Evolutionary conservation across 2,797 vertebrate genomes (phyloP), one percentile per base, ranked within the genome.

Genomic region (Coendou prehensilis): DNA sequence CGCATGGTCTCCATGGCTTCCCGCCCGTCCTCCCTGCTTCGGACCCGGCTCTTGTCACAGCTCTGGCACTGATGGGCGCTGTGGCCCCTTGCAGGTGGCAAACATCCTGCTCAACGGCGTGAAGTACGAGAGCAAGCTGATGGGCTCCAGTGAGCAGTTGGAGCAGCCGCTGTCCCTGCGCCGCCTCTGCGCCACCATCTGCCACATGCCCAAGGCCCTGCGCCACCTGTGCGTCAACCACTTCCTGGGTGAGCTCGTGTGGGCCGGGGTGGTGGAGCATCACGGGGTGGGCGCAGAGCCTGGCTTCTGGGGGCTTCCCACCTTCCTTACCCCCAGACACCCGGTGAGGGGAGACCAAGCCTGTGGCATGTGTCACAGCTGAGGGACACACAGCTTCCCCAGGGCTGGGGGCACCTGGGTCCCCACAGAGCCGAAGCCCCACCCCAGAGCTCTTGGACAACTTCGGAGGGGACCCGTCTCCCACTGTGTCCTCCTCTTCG

Each of bases 151-250:
- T 0, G 99, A 99, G 93, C 97, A 98, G 3, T 97, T 97, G 1
- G 99, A 99, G 87, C 99, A 98, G 93, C 99, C 99, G 0, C 99
- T 99, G 98, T 99, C 99, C 0, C 98, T 99, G 98, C 99, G 98
- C 97, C 98, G 99, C 95, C 99, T 99, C 93, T 99, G 99, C 90
- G 98, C 99, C 6, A 99, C 99, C 98, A 99, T 99, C 98, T 99
- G 99, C 98, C 99, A 99, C 97, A 99, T 99, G 99, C 99, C 99
- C 80, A 99, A 99, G 52, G 99, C 99, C 9, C 98, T 99, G 87
- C 99, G 99, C 54, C 99, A 99, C 97, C 99, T 99, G 96, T 99
- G 99, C 97, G 99, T 99, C 98, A 99, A 99, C 98, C 99, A 99
- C 98, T 99, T 99, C 98, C 98, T 99, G 98, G 99, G 99, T 99